Conservation (phyloP, 1,140 invertebrate genomes). For the Drosophila quadrilineata region DNA sequence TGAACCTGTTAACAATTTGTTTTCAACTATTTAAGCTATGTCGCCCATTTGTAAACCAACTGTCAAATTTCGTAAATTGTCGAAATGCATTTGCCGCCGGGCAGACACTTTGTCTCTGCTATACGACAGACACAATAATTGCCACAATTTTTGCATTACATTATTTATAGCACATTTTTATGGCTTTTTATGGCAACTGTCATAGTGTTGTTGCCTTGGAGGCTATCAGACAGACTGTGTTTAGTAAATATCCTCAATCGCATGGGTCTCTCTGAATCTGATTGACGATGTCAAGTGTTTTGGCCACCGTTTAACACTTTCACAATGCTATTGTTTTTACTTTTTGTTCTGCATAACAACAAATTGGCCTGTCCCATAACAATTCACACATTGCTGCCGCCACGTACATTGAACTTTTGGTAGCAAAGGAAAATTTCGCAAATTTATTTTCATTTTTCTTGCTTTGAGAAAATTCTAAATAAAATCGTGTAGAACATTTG, state of each 20-base stretch:
- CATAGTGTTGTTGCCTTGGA: not conserved
- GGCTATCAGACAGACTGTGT: not conserved
- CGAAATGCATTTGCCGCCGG: constrained; percentile 52
- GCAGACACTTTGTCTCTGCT: constrained; percentile 1
- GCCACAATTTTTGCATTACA: too few relatives aligned
- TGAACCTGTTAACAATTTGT: constrained; percentile 24
- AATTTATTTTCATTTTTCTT: too few relatives aligned
- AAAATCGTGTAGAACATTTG: constrained; percentile 37
- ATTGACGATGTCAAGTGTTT: constrained; percentile 76
- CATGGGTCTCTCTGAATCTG: too few relatives aligned
- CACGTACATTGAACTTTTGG: constrained; percentile 69
- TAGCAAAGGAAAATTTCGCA: constrained; percentile 1
- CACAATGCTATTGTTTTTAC: too few relatives aligned
- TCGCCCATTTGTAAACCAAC: constrained; percentile 59
- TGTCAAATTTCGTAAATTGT: constrained; percentile 64
- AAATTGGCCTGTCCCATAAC: constrained; percentile 51
- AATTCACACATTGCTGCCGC: constrained; percentile 21
- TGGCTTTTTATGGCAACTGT: too few relatives aligned
- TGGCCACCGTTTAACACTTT: constrained; percentile 63
- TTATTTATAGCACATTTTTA: too few relatives aligned
- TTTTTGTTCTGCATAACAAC: too few relatives aligned
- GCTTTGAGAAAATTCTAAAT: constrained; percentile 22
- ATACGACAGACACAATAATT: too few relatives aligned
- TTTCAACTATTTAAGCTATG: constrained; percentile 29
- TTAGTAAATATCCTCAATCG: not conserved